Percentiles rank a stretch among this genome's conserved stretches.
These are phyloP conservation scores for Tiliacea citrago DNA, from an alignment of 2,888 invertebrate species.

Conservation along the genomic window DNA sequence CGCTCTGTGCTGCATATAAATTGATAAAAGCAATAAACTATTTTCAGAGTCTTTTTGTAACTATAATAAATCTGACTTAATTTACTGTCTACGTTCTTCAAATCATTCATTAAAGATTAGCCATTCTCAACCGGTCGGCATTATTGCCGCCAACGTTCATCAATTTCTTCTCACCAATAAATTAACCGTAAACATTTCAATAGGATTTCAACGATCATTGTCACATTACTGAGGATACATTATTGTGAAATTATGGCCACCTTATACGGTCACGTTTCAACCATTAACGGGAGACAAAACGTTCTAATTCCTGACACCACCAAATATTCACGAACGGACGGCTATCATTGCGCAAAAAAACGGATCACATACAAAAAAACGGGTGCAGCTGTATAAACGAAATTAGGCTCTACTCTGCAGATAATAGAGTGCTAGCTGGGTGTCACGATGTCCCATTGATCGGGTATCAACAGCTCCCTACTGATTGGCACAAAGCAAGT, in stretches of 20 bases:
- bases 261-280: conserved; percentile 87
- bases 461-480: conserved; percentile 87
- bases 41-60: background rate
- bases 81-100: background rate
- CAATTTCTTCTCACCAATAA: conserved; percentile 78
- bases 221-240: conserved; percentile 85
- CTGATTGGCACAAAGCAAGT: conserved; percentile 85
- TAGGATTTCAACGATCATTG: conserved; percentile 83
- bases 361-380: conserved; percentile 58
- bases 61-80: background rate
- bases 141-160: conserved; percentile 62
- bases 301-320: conserved; percentile 87
- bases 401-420: conserved; percentile 63
- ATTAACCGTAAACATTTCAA: conserved; percentile 79
- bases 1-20: background rate
- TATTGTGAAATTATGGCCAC: conserved; percentile 86
- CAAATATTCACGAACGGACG: conserved; percentile 87
- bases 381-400: conserved; percentile 45
- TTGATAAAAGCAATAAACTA: background rate
- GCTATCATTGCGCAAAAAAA: conserved; percentile 89
- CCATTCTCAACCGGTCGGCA: conserved; percentile 62
- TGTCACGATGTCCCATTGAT: conserved; percentile 84
- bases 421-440: conserved; percentile 48
- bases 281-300: conserved; percentile 90
- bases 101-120: conserved; percentile 73